These are phyloP conservation scores for Scytalopus superciliaris DNA, from an alignment of 2,113 vertebrate species.

Conservation along the genomic window DNA sequence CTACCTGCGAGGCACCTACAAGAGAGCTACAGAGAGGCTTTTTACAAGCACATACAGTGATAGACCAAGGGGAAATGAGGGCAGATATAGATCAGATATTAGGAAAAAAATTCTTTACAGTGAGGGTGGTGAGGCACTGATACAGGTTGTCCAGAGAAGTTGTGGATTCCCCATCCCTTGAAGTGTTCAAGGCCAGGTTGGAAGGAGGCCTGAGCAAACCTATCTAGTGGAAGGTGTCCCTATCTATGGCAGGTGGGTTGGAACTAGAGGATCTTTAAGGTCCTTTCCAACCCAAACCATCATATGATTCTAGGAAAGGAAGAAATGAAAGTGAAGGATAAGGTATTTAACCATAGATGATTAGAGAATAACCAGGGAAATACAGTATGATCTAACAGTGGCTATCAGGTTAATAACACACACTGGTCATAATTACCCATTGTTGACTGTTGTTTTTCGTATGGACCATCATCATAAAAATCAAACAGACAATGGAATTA, in stretches of 20 bases:
- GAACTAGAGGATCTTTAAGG: background rate
- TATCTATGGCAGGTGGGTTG: background rate
- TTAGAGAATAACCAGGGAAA: background rate
- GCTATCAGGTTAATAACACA: background rate
- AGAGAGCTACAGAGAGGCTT: background rate
- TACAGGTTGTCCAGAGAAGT: background rate
- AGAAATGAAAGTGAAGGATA: background rate
- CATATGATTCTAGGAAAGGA: background rate
- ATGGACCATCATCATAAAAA: background rate
- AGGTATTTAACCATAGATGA: background rate
- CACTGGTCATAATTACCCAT: background rate
- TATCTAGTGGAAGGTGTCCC: background rate
- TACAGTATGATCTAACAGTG: background rate
- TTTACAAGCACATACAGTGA: background rate
- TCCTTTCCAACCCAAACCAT: background rate
- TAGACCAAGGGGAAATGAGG: background rate
- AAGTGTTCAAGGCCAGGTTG: background rate
- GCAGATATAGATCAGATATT: background rate
- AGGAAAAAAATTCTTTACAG: background rate
- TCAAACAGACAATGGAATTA: background rate
- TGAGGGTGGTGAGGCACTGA: background rate
- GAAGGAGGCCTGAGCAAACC: background rate
- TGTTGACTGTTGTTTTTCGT: background rate
- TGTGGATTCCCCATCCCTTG: background rate
- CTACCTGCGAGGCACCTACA: background rate